phyloP scores from a whole-genome alignment of 1,140 invertebrate species.

The Proales similis region DNA sequence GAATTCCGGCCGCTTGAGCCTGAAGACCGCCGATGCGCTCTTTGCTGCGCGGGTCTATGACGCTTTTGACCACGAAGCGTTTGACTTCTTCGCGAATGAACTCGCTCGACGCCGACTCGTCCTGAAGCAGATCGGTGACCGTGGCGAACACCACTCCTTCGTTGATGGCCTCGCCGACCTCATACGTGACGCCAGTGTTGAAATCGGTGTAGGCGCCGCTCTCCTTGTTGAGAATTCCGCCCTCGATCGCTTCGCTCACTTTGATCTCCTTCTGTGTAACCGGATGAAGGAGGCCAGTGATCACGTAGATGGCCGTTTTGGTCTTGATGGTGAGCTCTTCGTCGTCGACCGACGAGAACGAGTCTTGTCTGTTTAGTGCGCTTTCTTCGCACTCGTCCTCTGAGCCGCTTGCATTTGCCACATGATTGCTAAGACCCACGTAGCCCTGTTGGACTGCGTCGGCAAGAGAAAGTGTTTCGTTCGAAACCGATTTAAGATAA shows the following conservation, averaged over 20 bases:
- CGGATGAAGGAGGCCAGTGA: conserved; percentile 35
- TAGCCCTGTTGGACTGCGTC: conserved; percentile 12
- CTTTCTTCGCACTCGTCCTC: background rate
- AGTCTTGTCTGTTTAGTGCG: conserved; percentile 9
- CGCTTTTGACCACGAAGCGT: conserved; percentile 35
- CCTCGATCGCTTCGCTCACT: conserved; percentile 37
- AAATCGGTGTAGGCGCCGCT: conserved; percentile 35
- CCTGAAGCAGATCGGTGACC: conserved; percentile 16
- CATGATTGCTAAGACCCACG: background rate
- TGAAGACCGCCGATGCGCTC: conserved; percentile 26
- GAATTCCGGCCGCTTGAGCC: conserved; percentile 33
- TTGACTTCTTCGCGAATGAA: conserved; percentile 22
- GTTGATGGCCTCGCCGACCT: conserved; percentile 35
- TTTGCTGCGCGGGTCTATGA: conserved; percentile 14
- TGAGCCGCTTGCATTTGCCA: background rate
- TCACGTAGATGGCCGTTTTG: conserved; percentile 38
- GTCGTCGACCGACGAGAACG: conserved; percentile 29
- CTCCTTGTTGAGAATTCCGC: conserved; percentile 33
- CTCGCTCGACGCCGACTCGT: conserved; percentile 9
- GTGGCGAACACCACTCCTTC: conserved; percentile 37
- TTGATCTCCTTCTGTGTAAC: conserved; percentile 37
- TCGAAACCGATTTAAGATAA: conserved; percentile 27
- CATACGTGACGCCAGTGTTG: conserved; percentile 25
- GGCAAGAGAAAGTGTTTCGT: background rate
- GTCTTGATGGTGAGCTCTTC: conserved; percentile 38